A percentile compares a stretch with the other conserved stretches of the same genome.
Evolutionary conservation across 2,888 invertebrate species (phyloP).

Genomic region (Orthonevra nobilis): DNA sequence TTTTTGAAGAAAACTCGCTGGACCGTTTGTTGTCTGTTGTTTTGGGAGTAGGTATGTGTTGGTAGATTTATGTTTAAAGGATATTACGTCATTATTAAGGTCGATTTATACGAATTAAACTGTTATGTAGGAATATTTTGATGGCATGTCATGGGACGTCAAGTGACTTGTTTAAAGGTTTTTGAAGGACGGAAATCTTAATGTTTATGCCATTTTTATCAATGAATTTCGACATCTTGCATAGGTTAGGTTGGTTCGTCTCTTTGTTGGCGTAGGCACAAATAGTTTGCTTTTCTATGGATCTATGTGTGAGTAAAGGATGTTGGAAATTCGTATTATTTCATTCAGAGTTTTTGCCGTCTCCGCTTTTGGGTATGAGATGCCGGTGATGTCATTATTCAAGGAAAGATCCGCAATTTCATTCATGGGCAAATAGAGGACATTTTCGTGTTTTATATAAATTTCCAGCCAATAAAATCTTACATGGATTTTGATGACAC

Average conservation of each 20-base stretch:
- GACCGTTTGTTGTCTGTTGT: no score
- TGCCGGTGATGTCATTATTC: conserved; percentile 20
- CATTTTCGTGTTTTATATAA: background rate
- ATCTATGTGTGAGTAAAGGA: no score
- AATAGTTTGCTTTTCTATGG: no score
- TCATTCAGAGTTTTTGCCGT: conserved; percentile 1
- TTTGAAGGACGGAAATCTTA: background rate
- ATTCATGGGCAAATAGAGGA: conserved; percentile 12
- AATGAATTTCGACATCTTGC: no score
- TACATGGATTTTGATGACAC: background rate
- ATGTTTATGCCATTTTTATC: conserved; percentile 10
- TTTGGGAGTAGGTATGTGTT: no score
- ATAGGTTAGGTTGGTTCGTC: no score
- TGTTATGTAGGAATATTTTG: background rate
- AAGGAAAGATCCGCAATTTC: conserved; percentile 17
- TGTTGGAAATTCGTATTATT: no score
- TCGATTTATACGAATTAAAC: conserved; percentile 31
- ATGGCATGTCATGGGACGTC: background rate
- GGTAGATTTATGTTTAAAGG: conserved; percentile 14
- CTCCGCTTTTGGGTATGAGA: background rate
- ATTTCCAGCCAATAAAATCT: conserved; percentile 14
- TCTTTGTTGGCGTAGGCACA: no score
- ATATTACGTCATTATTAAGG: conserved; percentile 57
- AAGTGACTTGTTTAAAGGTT: conserved; percentile 1
- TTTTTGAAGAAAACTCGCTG: no score